Percentiles rank a stretch among this genome's conserved stretches.
phyloP scores from a whole-genome alignment of 2,888 invertebrate genomes.

The Priapulus caudatus region DNA sequence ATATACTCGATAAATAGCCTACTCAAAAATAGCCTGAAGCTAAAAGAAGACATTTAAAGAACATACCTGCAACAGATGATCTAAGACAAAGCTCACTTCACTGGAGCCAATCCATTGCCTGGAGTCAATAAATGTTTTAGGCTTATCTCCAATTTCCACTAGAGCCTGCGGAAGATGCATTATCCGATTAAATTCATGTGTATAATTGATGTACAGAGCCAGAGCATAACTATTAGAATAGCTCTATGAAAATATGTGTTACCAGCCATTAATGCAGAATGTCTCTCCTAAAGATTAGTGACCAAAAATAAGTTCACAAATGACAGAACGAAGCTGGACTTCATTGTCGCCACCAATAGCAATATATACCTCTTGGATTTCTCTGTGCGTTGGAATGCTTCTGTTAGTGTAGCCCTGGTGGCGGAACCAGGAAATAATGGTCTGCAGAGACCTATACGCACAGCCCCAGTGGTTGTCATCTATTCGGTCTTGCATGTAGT shows the following conservation, averaged over 20 bases:
- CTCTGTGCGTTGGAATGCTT: slow-evolving; percentile 62
- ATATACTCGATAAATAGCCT: no score
- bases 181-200: no score
- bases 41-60: slow-evolving; percentile 12
- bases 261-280: neutral
- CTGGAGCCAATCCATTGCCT: slow-evolving; percentile 96
- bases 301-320: no score
- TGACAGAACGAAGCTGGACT: no score
- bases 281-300: no score
- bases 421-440: slow-evolving; percentile 86
- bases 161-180: slow-evolving; percentile 58
- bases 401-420: slow-evolving; percentile 44
- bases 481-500: slow-evolving; percentile 87
- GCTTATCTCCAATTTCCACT: slow-evolving; percentile 87
- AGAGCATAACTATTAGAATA: no score
- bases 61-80: slow-evolving; percentile 51
- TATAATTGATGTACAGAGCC: no score
- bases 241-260: no score
- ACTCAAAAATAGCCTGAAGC: no score
- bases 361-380: slow-evolving; percentile 59
- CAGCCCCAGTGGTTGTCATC: slow-evolving; percentile 99
- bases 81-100: slow-evolving; percentile 84
- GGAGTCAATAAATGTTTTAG: slow-evolving; percentile 69
- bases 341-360: no score
- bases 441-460: slow-evolving; percentile 93